Conservation (phyloP, 2,797 vertebrate species). For the Sebastolobus altivelis region DNA sequence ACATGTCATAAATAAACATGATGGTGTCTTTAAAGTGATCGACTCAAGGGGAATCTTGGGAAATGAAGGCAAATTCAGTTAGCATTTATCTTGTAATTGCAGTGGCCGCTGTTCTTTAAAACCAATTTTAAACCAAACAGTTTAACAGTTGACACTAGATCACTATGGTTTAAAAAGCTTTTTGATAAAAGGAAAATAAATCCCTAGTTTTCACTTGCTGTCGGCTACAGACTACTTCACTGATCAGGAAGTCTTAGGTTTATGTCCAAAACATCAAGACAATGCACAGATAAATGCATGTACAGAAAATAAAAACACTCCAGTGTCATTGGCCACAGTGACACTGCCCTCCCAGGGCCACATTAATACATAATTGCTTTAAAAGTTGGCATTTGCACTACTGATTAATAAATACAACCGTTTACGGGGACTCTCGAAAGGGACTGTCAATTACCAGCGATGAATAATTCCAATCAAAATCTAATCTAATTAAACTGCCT, state of each 20-base stretch:
- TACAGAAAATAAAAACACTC: constrained; percentile 3
- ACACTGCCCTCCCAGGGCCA: constrained; percentile 34
- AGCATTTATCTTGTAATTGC: background rate
- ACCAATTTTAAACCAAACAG: background rate
- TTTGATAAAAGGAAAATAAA: background rate
- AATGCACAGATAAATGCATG: background rate
- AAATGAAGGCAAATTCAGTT: background rate
- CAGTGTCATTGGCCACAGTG: constrained; percentile 40
- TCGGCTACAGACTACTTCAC: background rate
- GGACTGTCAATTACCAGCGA: constrained; percentile 83
- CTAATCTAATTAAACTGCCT: constrained; percentile 92
- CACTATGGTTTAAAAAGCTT: background rate
- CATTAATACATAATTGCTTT: constrained; percentile 76
- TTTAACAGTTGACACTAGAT: background rate
- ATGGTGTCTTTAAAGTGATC: background rate
- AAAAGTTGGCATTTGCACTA: constrained; percentile 89
- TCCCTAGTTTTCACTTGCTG: background rate
- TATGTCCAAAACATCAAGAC: background rate
- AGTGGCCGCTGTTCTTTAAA: background rate
- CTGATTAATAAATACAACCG: constrained; percentile 90
- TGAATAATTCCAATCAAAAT: constrained; percentile 94
- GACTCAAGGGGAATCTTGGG: background rate
- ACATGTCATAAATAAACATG: background rate
- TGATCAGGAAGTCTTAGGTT: background rate
- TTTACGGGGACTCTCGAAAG: constrained; percentile 86